These are phyloP conservation scores for Lasioglossum villosulum DNA, from an alignment of 2,888 invertebrate species.

Conservation along the genomic window DNA sequence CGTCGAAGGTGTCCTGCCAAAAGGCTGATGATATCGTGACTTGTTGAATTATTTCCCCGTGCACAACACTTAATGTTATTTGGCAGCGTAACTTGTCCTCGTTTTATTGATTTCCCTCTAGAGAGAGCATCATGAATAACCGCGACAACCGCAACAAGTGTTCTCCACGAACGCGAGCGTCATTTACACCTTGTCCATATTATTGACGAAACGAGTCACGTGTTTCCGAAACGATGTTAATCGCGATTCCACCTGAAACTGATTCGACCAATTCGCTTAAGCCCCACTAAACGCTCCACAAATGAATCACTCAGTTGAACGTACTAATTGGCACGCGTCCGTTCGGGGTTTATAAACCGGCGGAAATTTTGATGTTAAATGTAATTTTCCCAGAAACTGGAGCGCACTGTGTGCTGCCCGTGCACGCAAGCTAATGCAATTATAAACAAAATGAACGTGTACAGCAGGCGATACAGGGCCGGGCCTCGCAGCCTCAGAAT, in stretches of 20 bases:
- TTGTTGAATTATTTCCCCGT: conserved; percentile 39
- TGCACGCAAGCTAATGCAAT: background rate
- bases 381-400: conserved; percentile 11
- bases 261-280: conserved; percentile 5
- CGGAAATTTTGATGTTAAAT: conserved; percentile 13
- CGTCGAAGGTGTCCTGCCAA: conserved; percentile 47
- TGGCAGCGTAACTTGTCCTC: conserved; percentile 4
- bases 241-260: background rate
- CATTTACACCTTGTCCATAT: conserved; percentile 3
- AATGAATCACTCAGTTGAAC: conserved; percentile 41
- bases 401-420: background rate
- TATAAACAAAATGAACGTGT: background rate
- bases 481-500: background rate
- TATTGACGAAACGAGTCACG: conserved; percentile 12
- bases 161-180: background rate
- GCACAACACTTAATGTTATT: conserved; percentile 30
- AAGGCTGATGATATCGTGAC: conserved; percentile 28
- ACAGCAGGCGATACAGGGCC: background rate
- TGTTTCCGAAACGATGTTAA: background rate
- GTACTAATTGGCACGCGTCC: conserved; percentile 39
- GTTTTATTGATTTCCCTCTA: background rate
- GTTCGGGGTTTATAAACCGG: conserved; percentile 1
- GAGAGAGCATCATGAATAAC: background rate
- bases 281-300: conserved; percentile 10
- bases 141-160: conserved; percentile 34